Evolutionary conservation across 2,888 invertebrate species (phyloP), one percentile per base, ranked within the genome.

Genomic region (Tetramorium bicarinatum): DNA sequence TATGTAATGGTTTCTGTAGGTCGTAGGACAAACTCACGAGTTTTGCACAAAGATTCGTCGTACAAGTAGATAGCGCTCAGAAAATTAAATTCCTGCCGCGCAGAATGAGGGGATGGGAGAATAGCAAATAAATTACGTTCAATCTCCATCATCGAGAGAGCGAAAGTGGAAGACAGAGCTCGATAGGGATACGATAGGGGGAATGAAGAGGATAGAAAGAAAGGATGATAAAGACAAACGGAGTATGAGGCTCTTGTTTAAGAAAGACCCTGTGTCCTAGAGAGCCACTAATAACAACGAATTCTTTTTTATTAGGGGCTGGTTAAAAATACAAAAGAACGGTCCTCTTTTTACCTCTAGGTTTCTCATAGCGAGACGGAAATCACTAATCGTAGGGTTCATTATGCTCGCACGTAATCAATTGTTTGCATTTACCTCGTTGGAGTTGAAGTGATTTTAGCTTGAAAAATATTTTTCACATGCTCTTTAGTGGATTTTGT

Each of bases 41-140:
- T 88, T 87, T 79, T 38, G 77, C 34, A n/a, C 81, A 87, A 85
- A 85, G 87, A 86, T 90, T 85, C 88, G 83, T 86, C 84, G 88
- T 66, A 47, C 56, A 38, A 34, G 49, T 29, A 62, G 81, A 84
- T 87, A 85, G 86, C 89, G 76, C 66, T 77, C 74, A 59, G 89
- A 88, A 91, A 91, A 90, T 92, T 89, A 92, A 91, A 92, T 91
- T 92, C 85, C 85, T 85, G 85, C 62, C 72, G 81, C 47, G 84
- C 77, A 76, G 69, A 87, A 85, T 75, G 84, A 82, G 86, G 89
- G 52, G 67, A 74, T 81, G 88, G 86, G 84, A 86, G 89, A 89
- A 92, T 92, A 90, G 92, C 91, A 89, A 90, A 92, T 92, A 91
- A 92, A 91, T 92, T 92, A 92, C 90, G 87, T 89, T 77, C 87